Conservation (phyloP, 2,113 vertebrate species). For the Heterochromis multidens region DNA sequence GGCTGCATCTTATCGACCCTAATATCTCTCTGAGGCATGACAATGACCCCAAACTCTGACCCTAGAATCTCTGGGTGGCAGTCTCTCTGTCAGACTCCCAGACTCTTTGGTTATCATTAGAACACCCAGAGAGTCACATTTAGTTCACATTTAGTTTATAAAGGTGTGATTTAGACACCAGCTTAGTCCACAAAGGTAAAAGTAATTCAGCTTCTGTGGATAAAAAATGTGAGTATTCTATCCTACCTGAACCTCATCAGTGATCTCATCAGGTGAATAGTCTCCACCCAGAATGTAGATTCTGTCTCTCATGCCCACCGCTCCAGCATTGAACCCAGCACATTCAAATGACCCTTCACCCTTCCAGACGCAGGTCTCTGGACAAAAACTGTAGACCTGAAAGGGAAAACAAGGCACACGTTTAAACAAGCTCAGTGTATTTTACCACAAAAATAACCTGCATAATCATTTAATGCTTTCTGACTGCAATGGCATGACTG, state of each 20-base stretch:
- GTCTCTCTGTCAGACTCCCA: too few species aligned
- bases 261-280: slow-evolving; percentile 96
- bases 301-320: slow-evolving; percentile 87
- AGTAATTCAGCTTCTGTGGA: neutral
- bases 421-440: neutral
- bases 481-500: neutral
- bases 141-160: too few species aligned
- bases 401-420: neutral
- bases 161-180: neutral
- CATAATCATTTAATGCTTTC: neutral
- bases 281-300: slow-evolving; percentile 97
- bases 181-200: neutral
- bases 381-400: slow-evolving; percentile 92
- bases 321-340: slow-evolving; percentile 95
- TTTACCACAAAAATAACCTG: neutral
- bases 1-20: too few species aligned
- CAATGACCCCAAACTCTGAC: too few species aligned
- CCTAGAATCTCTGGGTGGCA: too few species aligned
- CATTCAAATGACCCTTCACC: slow-evolving; percentile 96
- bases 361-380: slow-evolving; percentile 93
- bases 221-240: neutral
- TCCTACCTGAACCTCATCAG: slow-evolving; percentile 85
- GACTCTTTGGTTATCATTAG: too few species aligned
- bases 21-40: too few species aligned
- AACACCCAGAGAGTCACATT: too few species aligned